Conservation (phyloP, 2,113 vertebrate species). For the Phylloscopus trochilus region DNA sequence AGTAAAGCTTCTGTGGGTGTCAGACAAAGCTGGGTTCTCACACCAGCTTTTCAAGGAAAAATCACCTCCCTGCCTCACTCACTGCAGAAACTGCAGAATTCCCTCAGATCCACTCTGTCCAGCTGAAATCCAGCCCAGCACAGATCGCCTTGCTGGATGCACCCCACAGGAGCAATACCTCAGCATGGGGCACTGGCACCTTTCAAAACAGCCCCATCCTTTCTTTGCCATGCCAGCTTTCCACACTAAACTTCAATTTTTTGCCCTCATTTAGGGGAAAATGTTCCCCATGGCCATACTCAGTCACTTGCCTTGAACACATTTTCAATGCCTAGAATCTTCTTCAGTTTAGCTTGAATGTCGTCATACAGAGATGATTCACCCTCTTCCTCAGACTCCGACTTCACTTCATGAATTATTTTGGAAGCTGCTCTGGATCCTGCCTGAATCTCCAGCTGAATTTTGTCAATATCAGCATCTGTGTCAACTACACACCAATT, state of each 20-base stretch:
- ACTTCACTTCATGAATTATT: constrained; percentile 63
- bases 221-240: background rate
- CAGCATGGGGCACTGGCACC: background rate
- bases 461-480: constrained; percentile 73
- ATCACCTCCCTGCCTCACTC: background rate
- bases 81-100: background rate
- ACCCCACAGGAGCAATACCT: background rate
- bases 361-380: constrained; percentile 21
- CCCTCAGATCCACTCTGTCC: background rate
- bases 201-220: background rate
- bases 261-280: background rate
- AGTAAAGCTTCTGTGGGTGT: background rate
- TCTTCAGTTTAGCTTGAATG: constrained; percentile 73
- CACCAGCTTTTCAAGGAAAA: background rate
- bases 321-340: constrained; percentile 64
- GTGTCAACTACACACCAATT: constrained; percentile 31
- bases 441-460: constrained; percentile 76
- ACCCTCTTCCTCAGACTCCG: constrained; percentile 27
- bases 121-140: background rate
- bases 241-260: background rate
- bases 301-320: constrained; percentile 42
- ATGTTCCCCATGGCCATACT: background rate
- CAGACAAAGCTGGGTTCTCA: background rate
- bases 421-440: constrained; percentile 76
- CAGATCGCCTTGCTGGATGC: background rate